Evolutionary conservation across 2,888 invertebrate species (phyloP).

Genomic region (Phasia obesa): DNA sequence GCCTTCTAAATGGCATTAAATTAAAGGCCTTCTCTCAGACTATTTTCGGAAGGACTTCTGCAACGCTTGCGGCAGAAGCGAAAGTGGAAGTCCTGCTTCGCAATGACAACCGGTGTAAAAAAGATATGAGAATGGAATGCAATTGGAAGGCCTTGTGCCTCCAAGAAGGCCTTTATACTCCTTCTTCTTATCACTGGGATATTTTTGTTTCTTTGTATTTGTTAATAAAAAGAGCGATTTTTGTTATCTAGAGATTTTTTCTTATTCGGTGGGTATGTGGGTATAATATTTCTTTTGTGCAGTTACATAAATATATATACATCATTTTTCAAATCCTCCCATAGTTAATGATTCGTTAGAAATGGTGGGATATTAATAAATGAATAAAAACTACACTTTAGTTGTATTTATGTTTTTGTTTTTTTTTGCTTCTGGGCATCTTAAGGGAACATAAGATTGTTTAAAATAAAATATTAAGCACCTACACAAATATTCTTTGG

Average conservation of each 20-base stretch:
- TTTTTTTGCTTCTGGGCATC: neutral
- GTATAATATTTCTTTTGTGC: neutral
- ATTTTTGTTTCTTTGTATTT: slow-evolving; percentile 39
- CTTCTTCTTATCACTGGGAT: no score
- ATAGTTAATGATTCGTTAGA: neutral
- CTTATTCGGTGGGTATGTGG: neutral
- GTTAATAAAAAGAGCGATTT: slow-evolving; percentile 7
- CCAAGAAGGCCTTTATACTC: no score
- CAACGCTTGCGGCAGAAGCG: no score
- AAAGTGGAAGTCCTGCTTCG: no score
- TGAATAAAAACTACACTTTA: neutral
- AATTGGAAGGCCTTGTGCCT: no score
- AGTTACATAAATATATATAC: no score
- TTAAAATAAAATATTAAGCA: slow-evolving; percentile 18
- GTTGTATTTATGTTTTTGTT: slow-evolving; percentile 30
- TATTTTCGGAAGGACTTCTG: no score
- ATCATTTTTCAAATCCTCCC: neutral
- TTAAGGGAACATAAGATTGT: slow-evolving; percentile 1
- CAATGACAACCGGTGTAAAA: no score
- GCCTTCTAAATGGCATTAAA: no score
- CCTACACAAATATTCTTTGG: no score
- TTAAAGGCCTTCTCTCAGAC: no score
- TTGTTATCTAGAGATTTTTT: neutral
- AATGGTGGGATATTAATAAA: slow-evolving; percentile 15
- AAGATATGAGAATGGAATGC: no score